Base-by-base conservation (phyloP, 2,797 vertebrate genomes). In the Fundulus diaphanus region DNA sequence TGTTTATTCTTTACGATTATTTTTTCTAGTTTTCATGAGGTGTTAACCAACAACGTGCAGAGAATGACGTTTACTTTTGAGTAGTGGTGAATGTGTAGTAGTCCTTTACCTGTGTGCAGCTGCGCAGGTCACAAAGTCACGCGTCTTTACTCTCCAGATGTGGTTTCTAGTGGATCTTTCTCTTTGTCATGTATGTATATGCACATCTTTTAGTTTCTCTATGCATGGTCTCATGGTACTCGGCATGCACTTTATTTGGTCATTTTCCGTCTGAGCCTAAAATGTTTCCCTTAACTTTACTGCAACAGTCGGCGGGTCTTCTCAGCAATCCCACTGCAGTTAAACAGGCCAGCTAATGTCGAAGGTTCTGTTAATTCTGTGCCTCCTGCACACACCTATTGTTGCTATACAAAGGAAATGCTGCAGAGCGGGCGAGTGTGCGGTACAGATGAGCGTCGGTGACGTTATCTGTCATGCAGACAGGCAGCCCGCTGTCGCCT, bases 381-480 rank as follows among this genome's bases (percentile, higher is more conserved):
- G 2, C 51, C 1, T 65, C 49, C n/a, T 68, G 20, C 57, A 20
- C 42, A 3, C 22, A 15, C 67, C 49, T 68, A 2, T 31, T 72
- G 67, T 70, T 67, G 29, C 72, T 72, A 74, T 46, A 18, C 69
- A 57, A 65, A 75, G 61, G 51, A 74, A 68, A 72, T 22, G 54
- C 20, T 12, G 61, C 27, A 65, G 74, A 46, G 49, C 7, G 9
- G 3, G 35, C 48, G 66, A 56, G 79, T 65, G 33, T 85, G 83
- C 65, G 16, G 86, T 74, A 77, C 76, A 77, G 82, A 87, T 74
- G 86, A 85, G 82, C 18, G 83, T 75, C 37, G 6, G 82, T 78
- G 82, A 83, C 78, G 63, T 85, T 86, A 92, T 93, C 90, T 70
- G 90, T 95, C 92, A 93, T 75, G 78, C 86, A 84, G 92, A 93